Evolutionary conservation across 2,888 invertebrate species (phyloP), one percentile per base, ranked within the genome.

Genomic region (Exephanes ischioxanthus): DNA sequence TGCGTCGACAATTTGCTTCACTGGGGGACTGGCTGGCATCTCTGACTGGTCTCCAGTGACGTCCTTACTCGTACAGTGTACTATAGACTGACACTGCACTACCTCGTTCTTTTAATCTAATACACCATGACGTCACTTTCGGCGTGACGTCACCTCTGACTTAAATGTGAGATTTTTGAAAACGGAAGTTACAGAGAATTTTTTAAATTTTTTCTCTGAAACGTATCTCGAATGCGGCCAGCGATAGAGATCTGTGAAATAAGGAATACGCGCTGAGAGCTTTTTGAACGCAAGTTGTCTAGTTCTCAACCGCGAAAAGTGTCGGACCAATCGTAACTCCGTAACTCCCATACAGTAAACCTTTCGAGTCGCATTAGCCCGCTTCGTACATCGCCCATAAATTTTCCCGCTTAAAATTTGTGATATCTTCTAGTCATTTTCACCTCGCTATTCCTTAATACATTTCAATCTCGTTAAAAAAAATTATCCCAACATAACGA

Each of bases 1-100:
- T 85, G 82, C 82, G 73, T 78, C 85, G 85, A 85, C 85, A 85
- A 85, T 82, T 85, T 82, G 82, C 78, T 82, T 61, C 53, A 68
- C 70, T 78, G 37, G 68, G 63, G 16, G 48, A 41, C 53, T 70
- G 61, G n/a, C 58, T 51, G 72, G 51, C 72, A 82, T 75, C 72
- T 79, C 63, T 22, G 45, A 45, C 63, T 45, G 45, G 55, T 26
- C 76, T 71, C 53, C 76, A 63, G 70, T 58, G 61, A 51, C 70
- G 71, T 71, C 66, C 71, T 16, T 76, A 61, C 30, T 45, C 61
- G 53, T 85, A 26, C 58, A 72, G 68, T 81, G 58, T 48, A 78
- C 78, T 82, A 70, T 33, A 71, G 26, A 78, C 73, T 81, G 72
- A 70, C 67, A 68, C 70, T 70, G 45, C 51, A 51, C 51, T 78